Conservation (phyloP, 2,888 invertebrate genomes). For the Napeogenes inachia region DNA sequence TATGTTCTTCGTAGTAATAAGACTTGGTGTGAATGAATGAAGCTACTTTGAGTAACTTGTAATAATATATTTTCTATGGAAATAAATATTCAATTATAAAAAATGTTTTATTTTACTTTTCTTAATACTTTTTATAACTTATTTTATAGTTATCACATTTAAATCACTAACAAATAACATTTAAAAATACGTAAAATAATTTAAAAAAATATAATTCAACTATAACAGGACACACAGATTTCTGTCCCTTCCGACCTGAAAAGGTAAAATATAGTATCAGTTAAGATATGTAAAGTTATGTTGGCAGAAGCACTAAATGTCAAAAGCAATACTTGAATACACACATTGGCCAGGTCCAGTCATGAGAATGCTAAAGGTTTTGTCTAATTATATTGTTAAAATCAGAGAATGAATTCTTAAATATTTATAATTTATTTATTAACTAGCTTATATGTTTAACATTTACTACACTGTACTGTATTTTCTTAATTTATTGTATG, state of each 20-base stretch:
- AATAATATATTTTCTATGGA: constrained; percentile 12
- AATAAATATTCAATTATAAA: constrained; percentile 10
- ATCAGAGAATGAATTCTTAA: too few relatives aligned
- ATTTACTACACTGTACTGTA: too few relatives aligned
- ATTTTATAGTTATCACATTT: constrained; percentile 31
- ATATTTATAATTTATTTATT: too few relatives aligned
- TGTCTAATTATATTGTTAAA: too few relatives aligned
- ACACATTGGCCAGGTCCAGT: too few relatives aligned
- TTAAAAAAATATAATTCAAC: constrained; percentile 14
- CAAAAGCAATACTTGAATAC: too few relatives aligned
- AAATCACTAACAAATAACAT: constrained; percentile 23
- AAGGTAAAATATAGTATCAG: constrained; percentile 31
- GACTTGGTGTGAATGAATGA: background rate
- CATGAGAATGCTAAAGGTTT: too few relatives aligned
- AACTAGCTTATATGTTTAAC: too few relatives aligned
- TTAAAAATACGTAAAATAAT: constrained; percentile 13
- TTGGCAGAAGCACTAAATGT: background rate
- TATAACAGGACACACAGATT: constrained; percentile 65
- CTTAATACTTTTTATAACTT: background rate
- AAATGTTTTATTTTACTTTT: constrained; percentile 10
- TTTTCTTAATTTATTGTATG: too few relatives aligned
- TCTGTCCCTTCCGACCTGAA: constrained; percentile 57
- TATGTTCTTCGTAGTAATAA: too few relatives aligned
- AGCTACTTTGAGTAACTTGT: background rate
- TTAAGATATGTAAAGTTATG: background rate